Evolutionary conservation across 2,888 invertebrate species (phyloP), one percentile per base, ranked within the genome.

Genomic region (Noctua comes): DNA sequence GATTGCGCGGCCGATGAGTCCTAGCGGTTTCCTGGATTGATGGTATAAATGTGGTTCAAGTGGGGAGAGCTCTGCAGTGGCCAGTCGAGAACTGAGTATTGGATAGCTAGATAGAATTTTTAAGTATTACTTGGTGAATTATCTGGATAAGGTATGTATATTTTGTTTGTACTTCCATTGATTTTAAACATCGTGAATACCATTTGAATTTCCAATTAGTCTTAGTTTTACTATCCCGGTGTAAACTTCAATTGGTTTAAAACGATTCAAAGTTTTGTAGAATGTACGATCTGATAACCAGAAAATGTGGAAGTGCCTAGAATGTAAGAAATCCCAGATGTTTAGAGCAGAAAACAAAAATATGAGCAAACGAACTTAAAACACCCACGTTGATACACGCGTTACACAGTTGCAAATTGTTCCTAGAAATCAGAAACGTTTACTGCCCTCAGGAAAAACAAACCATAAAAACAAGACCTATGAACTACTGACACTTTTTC

Each of bases 1-100:
- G 90, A 91, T 91, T 90, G 90, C 88, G 90, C 91, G 91, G 91
- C 92, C 89, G 92, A 91, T 92, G 91, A 90, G 88, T 90, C 83
- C 77, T 82, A 88, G 86, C 86, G 79, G 87, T 91, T 93, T 95
- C 93, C 93, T 93, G 90, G 89, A 85, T 75, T 80, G 84, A 78
- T 74, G 65, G 89, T 92, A 93, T 94, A 94, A 90, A 95, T 91
- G 91, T 89, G 89, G 88, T 84, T 79, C 75, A 72, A 82, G 68
- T 70, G 75, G 68, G 66, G 64, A 71, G 51, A 75, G 64, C 66
- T 81, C 68, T 82, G 76, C 86, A 89, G 88, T 89, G 59, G 66
- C 62, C 68, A 69, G 57, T 77, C 21, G 77, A 80, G 65, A 66
- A 70, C 51, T 66, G 78, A 54, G 46, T 82, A 65, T 79, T 71